Percentiles rank a stretch among this genome's conserved stretches.
Evolutionary conservation across 2,113 vertebrate species (phyloP).

Genomic region (Cryptotis parvus): DNA sequence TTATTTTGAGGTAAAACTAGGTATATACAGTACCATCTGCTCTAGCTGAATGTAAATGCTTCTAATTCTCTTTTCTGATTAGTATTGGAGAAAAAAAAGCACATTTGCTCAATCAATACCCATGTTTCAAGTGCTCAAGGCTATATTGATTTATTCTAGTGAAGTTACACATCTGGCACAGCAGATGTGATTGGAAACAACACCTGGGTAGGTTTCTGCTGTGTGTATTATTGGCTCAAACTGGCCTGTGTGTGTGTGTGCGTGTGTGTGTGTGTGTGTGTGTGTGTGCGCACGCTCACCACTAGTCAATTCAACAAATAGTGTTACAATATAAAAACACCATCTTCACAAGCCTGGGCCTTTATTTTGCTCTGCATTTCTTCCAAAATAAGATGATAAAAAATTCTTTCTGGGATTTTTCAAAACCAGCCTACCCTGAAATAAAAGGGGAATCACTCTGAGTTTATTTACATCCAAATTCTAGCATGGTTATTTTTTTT

Average conservation of each 20-base stretch:
- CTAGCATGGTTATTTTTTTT: background rate
- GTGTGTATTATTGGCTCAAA: background rate
- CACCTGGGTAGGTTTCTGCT: slow-evolving; percentile 12
- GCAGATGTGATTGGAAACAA: slow-evolving; percentile 52
- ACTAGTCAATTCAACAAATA: background rate
- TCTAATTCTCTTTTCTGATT: slow-evolving; percentile 49
- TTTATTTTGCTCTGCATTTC: background rate
- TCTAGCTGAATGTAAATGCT: background rate
- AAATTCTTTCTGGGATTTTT: slow-evolving; percentile 17
- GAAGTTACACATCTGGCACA: slow-evolving; percentile 48
- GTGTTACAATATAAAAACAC: background rate
- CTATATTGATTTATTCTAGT: slow-evolving; percentile 22
- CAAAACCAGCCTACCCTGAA: background rate
- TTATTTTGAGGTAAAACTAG: background rate
- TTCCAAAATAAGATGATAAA: background rate
- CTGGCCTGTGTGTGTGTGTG: background rate
- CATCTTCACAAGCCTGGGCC: background rate
- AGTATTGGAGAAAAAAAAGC: background rate
- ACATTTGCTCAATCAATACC: slow-evolving; percentile 47
- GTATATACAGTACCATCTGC: background rate
- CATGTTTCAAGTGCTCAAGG: slow-evolving; percentile 20
- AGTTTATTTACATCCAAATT: background rate
- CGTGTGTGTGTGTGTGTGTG: background rate
- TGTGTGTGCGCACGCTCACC: too few relatives aligned
- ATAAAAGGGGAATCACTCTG: background rate